Percentiles rank a stretch among this genome's conserved stretches.
Evolutionary conservation across 2,888 invertebrate genomes (phyloP).

Genomic region (Cataglyphis rosenhaueri): DNA sequence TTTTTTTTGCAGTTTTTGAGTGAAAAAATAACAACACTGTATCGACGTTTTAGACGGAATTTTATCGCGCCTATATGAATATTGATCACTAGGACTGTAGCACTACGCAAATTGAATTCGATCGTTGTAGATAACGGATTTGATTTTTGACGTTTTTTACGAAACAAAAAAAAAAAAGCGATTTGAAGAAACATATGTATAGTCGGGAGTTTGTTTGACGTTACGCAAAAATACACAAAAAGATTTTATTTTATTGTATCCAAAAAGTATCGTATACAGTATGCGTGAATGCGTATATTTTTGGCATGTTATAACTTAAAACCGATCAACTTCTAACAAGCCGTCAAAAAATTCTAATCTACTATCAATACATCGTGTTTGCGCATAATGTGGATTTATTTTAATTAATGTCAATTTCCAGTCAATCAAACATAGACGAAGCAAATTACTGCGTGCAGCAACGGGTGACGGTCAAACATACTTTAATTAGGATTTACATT

Average conservation of each 20-base stretch:
- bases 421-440: constrained; percentile 16
- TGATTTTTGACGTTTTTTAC: constrained; percentile 47
- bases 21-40: constrained; percentile 25
- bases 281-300: neutral
- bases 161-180: neutral
- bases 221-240: constrained; percentile 41
- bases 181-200: constrained; percentile 1
- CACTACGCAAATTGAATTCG: constrained; percentile 47
- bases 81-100: constrained; percentile 43
- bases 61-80: constrained; percentile 41
- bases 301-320: neutral
- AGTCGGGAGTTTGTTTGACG: constrained; percentile 27
- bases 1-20: constrained; percentile 9
- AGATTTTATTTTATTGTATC: constrained; percentile 31
- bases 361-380: neutral
- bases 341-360: constrained; percentile 8
- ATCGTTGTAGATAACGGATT: constrained; percentile 43
- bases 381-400: constrained; percentile 33
- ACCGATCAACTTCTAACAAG: constrained; percentile 43
- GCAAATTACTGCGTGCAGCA: neutral
- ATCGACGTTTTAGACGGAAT: constrained; percentile 29
- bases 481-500: constrained; percentile 22
- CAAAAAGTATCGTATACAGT: neutral
- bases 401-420: constrained; percentile 27
- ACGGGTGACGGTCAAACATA: neutral